Conservation (phyloP, 2,113 vertebrate genomes). For the Kryptolebias marmoratus region DNA sequence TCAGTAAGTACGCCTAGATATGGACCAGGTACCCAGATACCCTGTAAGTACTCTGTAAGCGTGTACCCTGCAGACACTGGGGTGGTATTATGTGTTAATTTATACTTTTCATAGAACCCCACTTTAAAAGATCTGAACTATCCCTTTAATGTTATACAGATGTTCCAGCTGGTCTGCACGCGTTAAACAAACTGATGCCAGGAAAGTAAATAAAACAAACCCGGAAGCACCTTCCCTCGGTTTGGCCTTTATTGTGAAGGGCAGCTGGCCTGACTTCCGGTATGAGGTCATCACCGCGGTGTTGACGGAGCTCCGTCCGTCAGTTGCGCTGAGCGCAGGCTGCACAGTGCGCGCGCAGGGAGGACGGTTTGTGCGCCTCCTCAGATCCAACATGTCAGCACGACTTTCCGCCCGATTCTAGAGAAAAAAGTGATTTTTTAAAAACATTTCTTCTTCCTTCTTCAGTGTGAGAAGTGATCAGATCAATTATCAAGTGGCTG, state of each 20-base stretch:
- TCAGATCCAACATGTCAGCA: conserved; percentile 33
- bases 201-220: neutral
- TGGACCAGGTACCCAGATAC: too few species aligned
- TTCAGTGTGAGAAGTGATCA: conserved; percentile 4
- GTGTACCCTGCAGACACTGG: too few species aligned
- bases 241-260: conserved; percentile 51
- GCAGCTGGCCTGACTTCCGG: neutral
- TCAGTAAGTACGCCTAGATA: too few species aligned
- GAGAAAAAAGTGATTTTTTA: neutral
- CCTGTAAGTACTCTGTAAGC: too few species aligned
- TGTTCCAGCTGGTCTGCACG: too few species aligned
- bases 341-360: conserved; percentile 8
- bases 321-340: conserved; percentile 3
- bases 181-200: too few species aligned
- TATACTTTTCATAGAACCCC: too few species aligned
- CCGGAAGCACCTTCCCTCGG: neutral
- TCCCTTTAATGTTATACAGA: too few species aligned
- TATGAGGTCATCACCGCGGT: rapidly evolving
- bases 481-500: conserved; percentile 17
- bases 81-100: too few species aligned
- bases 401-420: conserved; percentile 15
- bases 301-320: conserved; percentile 31
- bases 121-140: too few species aligned
- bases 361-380: conserved; percentile 44
- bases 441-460: neutral